Percentiles rank a stretch among this genome's conserved stretches.
Conservation (phyloP, 2,797 vertebrate species). For the Nasua narica region DNA sequence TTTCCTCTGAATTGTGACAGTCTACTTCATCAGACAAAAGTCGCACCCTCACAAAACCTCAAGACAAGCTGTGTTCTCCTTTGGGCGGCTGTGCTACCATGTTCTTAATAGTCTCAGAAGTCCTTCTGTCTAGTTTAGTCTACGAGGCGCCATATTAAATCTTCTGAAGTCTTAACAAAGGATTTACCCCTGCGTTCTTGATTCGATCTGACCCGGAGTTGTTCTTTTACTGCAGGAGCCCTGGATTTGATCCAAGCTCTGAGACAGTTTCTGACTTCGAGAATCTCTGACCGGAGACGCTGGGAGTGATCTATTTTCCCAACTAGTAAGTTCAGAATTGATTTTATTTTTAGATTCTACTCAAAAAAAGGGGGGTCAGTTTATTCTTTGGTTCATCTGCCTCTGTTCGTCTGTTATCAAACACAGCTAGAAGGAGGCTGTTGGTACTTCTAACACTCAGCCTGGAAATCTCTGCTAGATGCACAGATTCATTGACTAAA, state of each 20-base stretch:
- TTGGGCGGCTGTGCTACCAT: background rate
- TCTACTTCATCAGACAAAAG: background rate
- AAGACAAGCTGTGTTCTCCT: background rate
- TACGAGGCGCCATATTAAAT: background rate
- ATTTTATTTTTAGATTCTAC: background rate
- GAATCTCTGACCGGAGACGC: background rate
- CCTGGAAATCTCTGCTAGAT: background rate
- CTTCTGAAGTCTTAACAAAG: background rate
- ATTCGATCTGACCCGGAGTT: background rate
- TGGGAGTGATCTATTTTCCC: background rate
- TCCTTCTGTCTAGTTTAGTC: background rate
- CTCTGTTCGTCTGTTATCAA: background rate
- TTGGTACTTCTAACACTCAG: background rate
- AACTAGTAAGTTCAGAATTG: background rate
- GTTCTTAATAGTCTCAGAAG: background rate
- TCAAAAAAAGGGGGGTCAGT: background rate
- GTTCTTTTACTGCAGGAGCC: background rate
- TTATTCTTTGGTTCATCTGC: background rate
- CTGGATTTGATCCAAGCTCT: background rate
- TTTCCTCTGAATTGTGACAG: background rate
- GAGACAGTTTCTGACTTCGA: background rate
- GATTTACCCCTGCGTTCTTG: background rate
- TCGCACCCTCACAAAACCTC: background rate
- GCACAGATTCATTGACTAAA: background rate
- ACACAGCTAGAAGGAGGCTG: background rate